Evolutionary conservation across 1,140 invertebrate species (phyloP), one percentile per base, ranked within the genome.

Genomic region (Gryllus bimaculatus): DNA sequence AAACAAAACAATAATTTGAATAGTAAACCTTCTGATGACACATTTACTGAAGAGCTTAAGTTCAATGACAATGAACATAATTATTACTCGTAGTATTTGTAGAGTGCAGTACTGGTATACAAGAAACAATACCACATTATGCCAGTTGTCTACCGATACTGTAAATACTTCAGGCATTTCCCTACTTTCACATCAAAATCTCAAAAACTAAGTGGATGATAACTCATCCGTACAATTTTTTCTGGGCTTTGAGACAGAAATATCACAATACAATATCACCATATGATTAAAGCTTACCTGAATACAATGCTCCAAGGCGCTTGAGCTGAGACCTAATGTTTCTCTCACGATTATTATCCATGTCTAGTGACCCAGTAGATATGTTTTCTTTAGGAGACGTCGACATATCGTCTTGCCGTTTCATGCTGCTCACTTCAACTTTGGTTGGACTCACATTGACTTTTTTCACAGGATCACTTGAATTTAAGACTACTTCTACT

Each of bases 401-500:
- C 8, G 21, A 39, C 8, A 20, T 18, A 77, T 21, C 48, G 54
- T 66, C 18, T 7, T 66, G 54, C 47, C 2, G 47, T 47, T n/a
- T 8, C 47, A 48, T 21, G 18, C 20, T 77, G 48, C 21, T n/a
- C 15, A 20, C 47, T 18, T 77, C 76, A 8, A 77, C 47, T 77
- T 54, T 77, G 2, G 8, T 77, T 8, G 76, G 76, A 12, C 15
- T 74, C 73, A 79, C 74, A 20, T 20, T 75, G 1, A 79, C 26
- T 39, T 18, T 79, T 20, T 48, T 74, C 7, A 47, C 47, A 8
- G 4, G 10, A 49, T 48, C 78, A 48, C 39, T 8, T 48, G 48
- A 49, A 20, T 21, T 47, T n/a, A 77, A 77, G n/a, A 48, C 48
- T 8, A 79, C 75, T 73, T 79, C 79, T 77, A 79, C 79, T 79